A percentile compares a stretch with the other conserved stretches of the same genome.
Evolutionary conservation across 1,140 invertebrate genomes (phyloP).

Genomic region (Calycopis cecrops): DNA sequence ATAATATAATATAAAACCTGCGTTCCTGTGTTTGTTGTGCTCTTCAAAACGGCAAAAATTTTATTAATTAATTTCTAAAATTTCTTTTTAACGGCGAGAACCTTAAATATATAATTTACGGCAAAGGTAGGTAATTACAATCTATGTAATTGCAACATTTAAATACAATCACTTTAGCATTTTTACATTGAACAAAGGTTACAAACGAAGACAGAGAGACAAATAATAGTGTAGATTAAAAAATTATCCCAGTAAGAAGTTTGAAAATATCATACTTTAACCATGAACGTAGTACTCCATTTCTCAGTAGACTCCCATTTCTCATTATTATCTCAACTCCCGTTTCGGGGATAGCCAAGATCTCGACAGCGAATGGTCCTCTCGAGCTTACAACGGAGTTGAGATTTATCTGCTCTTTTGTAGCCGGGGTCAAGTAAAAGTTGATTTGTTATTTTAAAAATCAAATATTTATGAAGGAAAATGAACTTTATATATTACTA

Average conservation of each 20-base stretch:
- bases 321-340: conserved; percentile 2
- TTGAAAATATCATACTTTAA: conserved; percentile 5
- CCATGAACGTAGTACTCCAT: neutral
- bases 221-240: neutral
- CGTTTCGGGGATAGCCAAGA: neutral
- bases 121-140: too few species aligned
- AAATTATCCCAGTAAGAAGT: neutral
- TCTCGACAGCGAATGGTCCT: neutral
- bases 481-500: neutral
- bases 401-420: conserved; percentile 6
- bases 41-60: too few species aligned
- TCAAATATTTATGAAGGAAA: neutral
- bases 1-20: too few species aligned
- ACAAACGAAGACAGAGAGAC: too few species aligned
- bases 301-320: conserved; percentile 7
- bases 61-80: too few species aligned
- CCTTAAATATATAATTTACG: too few species aligned
- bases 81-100: too few species aligned
- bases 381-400: neutral
- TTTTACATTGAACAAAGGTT: too few species aligned
- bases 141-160: too few species aligned
- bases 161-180: too few species aligned
- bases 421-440: neutral
- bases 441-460: conserved; percentile 6
- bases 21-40: too few species aligned